These are phyloP conservation scores for Drosophila algonquin DNA, from an alignment of 2,888 invertebrate genomes.

Conservation along the genomic window DNA sequence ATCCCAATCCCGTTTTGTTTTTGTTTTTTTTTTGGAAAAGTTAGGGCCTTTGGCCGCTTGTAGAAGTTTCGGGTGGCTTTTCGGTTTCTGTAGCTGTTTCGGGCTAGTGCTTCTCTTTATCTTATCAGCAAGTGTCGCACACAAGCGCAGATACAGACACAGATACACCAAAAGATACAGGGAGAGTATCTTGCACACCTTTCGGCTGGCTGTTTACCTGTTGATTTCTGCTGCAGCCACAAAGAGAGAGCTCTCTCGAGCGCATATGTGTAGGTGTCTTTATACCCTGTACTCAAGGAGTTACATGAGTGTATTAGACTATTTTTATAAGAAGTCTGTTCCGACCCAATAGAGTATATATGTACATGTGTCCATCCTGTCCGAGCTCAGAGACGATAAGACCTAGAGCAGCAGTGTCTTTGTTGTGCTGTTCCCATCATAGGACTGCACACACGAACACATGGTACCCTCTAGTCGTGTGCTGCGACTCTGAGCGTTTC, in stretches of 20 bases:
- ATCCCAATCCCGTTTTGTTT: neutral
- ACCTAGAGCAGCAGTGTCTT: too few relatives aligned
- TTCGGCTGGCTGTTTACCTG: slow-evolving; percentile 60
- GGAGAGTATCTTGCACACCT: slow-evolving; percentile 54
- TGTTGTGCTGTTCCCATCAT: too few relatives aligned
- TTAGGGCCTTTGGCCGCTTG: neutral
- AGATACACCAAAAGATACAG: slow-evolving; percentile 5
- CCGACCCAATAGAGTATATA: too few relatives aligned
- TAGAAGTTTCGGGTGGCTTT: slow-evolving; percentile 26
- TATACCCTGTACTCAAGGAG: slow-evolving; percentile 7
- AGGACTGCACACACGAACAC: too few relatives aligned
- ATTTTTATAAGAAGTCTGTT: too few relatives aligned
- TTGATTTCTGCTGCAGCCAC: slow-evolving; percentile 52
- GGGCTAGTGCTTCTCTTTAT: slow-evolving; percentile 33
- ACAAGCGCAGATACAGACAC: slow-evolving; percentile 17
- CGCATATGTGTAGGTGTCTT: slow-evolving; percentile 17
- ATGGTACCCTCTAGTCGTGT: neutral
- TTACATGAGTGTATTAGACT: too few relatives aligned
- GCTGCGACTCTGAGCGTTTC: neutral
- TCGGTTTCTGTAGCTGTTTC: slow-evolving; percentile 24
- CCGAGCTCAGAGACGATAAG: too few relatives aligned
- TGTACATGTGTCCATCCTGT: too few relatives aligned
- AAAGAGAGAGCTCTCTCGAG: slow-evolving; percentile 14
- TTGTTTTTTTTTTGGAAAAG: slow-evolving; percentile 1
- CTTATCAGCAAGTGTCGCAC: slow-evolving; percentile 49